Evolutionary conservation across 2,797 vertebrate genomes (phyloP), one percentile per base, ranked within the genome.

Genomic region (Anniella stebbinsi): DNA sequence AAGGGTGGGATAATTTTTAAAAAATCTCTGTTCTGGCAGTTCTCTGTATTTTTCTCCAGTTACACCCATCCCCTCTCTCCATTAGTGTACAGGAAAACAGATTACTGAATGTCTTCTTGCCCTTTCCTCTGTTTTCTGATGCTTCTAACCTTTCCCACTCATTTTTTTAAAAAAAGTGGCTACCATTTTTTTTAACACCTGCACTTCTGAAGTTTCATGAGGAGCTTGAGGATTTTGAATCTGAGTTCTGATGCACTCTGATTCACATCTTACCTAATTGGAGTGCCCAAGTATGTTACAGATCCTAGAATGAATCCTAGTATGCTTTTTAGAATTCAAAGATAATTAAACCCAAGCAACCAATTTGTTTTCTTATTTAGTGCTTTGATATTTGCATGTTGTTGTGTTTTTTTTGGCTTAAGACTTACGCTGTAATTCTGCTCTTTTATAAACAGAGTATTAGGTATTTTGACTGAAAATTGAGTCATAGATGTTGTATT

Each of bases 401-500:
- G n/a, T n/a, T n/a, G n/a, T n/a, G n/a, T 60, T 80, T 54, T 48
- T 3, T 75, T 73, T 2, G 41, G 4, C 30, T 75, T 73, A 88
- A 75, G 92, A 90, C 94, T 89, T 95, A 28, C 60, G 45, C 21
- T 69, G 77, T 87, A 76, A 87, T 89, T 84, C 86, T 90, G 80
- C 91, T 91, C 33, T 93, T 88, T 92, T 86, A 36, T 80, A 88
- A 92, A 93, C 88, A 51, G 91, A 84, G 80, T 95, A 92, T 92
- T 93, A 93, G 87, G 94, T 94, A n/a, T 96, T 95, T 95, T 95
- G 92, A 95, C 95, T 95, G 89, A 96, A 96, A 96, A 96, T 92
- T 97, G 96, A 97, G 96, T 97, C 97, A 97, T 95, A 96, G 95
- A 97, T 95, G 54, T 96, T 97, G 88, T 85, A 96, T 97, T 97